Percentiles rank a stretch among this genome's conserved stretches.
phyloP scores from a whole-genome alignment of 1,140 invertebrate genomes.

The Araneus ventricosus region DNA sequence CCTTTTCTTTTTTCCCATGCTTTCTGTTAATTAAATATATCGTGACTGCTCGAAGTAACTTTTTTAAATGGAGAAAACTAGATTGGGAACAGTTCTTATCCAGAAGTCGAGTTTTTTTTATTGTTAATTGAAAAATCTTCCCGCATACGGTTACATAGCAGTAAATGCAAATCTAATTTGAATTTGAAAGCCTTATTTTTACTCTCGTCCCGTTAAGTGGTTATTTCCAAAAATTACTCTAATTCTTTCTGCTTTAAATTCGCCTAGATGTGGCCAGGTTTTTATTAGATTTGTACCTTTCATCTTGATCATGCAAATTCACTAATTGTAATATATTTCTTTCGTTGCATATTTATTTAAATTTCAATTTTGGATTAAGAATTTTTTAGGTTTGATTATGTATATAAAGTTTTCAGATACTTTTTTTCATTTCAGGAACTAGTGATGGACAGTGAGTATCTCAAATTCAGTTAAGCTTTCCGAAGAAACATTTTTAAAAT shows the following conservation, averaged over 20 bases:
- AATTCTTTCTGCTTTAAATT: not conserved
- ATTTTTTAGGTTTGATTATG: no score
- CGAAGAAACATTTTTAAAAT: no score
- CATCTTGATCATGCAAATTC: not conserved
- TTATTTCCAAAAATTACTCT: not conserved
- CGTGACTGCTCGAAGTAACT: not conserved
- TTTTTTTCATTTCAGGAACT: no score
- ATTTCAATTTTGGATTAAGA: no score
- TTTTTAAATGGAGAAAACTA: not conserved
- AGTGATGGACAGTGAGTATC: no score
- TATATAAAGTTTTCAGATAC: no score
- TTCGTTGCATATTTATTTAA: not conserved
- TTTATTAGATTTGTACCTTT: not conserved
- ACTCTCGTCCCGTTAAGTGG: not conserved
- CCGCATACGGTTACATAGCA: not conserved
- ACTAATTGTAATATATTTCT: not conserved
- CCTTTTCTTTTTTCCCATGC: not conserved
- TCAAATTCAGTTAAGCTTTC: no score
- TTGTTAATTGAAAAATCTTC: not conserved
- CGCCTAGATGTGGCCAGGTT: not conserved
- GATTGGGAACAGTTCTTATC: not conserved
- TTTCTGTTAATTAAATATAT: conserved; percentile 13
- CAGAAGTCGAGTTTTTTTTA: not conserved
- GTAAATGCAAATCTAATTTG: conserved; percentile 21
- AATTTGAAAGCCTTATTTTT: conserved; percentile 19